phyloP scores from a whole-genome alignment of 2,797 vertebrate genomes.

The Intellagama lesueurii region DNA sequence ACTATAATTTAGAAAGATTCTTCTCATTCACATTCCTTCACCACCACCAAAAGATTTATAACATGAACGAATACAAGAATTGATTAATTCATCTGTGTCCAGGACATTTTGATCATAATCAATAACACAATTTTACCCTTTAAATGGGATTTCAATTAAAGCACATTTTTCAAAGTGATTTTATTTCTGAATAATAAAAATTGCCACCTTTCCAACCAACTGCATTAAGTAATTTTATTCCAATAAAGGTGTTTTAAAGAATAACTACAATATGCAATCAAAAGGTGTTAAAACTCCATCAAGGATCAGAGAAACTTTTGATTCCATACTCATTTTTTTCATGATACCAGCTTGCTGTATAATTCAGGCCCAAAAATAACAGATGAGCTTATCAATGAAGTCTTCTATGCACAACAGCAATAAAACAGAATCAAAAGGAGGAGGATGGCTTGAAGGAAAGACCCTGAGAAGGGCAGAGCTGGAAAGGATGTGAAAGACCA shows the following conservation, averaged over 20 bases:
- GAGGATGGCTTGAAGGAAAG: not conserved
- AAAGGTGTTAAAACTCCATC: not conserved
- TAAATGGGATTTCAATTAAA: conserved; percentile 81
- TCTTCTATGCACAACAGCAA: not conserved
- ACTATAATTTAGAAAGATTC: conserved; percentile 75
- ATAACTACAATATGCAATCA: not conserved
- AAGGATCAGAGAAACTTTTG: not conserved
- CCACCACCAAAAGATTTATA: conserved; percentile 78
- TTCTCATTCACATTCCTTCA: conserved; percentile 69
- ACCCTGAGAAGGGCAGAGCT: too few relatives aligned
- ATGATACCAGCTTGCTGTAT: not conserved
- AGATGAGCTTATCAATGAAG: not conserved
- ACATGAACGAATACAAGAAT: conserved; percentile 65
- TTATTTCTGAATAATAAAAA: conserved; percentile 71
- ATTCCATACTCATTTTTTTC: not conserved
- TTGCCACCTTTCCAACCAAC: conserved; percentile 45
- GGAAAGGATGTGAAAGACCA: too few relatives aligned
- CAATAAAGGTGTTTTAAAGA: conserved; percentile 14
- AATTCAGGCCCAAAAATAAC: not conserved
- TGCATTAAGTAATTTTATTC: conserved; percentile 67
- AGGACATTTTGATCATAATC: conserved; percentile 79
- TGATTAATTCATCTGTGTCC: conserved; percentile 79
- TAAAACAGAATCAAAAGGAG: not conserved
- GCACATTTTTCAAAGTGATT: conserved; percentile 72
- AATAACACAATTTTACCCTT: conserved; percentile 80